Evolutionary conservation across 2,113 vertebrate genomes (phyloP).

Genomic region (Dendropsophus ebraccatus): DNA sequence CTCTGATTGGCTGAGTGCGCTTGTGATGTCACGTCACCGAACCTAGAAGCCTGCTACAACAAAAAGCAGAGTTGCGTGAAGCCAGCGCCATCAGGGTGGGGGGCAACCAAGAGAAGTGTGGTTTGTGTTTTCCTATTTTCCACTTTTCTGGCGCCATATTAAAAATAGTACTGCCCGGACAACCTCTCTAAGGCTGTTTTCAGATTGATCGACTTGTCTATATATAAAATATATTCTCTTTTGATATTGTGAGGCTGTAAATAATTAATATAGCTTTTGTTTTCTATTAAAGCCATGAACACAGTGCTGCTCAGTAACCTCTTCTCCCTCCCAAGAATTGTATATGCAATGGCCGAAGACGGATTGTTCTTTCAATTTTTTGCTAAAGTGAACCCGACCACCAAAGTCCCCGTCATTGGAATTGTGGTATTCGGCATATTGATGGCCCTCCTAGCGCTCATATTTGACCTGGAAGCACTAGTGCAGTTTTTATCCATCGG

Average conservation of each 20-base stretch:
- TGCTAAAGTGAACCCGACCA: constrained; percentile 84
- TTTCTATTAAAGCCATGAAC: constrained; percentile 85
- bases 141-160: too few relatives aligned
- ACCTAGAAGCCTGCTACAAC: too few relatives aligned
- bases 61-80: too few relatives aligned
- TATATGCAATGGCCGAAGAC: constrained; percentile 94
- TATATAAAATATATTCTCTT: background rate
- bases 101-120: too few relatives aligned
- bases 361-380: constrained; percentile 93
- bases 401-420: constrained; percentile 88
- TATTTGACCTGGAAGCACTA: constrained; percentile 91
- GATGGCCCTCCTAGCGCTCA: constrained; percentile 85
- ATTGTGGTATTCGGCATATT: constrained; percentile 88
- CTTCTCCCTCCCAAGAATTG: constrained; percentile 92
- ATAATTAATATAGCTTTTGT: constrained; percentile 28
- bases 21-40: too few relatives aligned
- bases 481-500: constrained; percentile 96
- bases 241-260: background rate
- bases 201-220: too few relatives aligned
- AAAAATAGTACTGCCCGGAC: too few relatives aligned
- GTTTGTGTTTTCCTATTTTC: too few relatives aligned
- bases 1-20: too few relatives aligned
- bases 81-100: too few relatives aligned
- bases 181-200: too few relatives aligned
- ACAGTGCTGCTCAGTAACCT: constrained; percentile 92